phyloP scores from a whole-genome alignment of 30 jellyfish, hydroid and myxozoan genomes.

The Aurelia aurita region DNA sequence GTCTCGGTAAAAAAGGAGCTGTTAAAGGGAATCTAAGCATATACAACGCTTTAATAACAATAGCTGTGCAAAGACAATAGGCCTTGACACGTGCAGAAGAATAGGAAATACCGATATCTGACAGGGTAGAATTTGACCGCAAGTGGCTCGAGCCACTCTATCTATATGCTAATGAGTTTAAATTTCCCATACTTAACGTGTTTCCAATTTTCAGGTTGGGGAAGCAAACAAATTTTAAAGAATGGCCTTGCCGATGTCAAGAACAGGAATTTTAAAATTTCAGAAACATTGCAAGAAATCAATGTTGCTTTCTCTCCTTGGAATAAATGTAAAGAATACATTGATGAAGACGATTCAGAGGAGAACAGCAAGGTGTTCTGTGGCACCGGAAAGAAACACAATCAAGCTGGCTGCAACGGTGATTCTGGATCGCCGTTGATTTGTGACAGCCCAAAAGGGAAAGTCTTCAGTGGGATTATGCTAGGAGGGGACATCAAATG shows the following conservation, averaged over 20 bases:
- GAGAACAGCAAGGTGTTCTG: slow-evolving; percentile 39
- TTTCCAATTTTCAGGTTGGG: slow-evolving; percentile 58
- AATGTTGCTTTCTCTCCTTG: slow-evolving; percentile 50
- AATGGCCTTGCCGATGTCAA: background rate
- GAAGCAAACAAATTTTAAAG: slow-evolving; percentile 14
- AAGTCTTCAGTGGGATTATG: slow-evolving; percentile 18
- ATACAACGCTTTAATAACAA: too few relatives aligned
- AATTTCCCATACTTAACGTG: too few relatives aligned
- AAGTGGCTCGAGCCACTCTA: too few relatives aligned
- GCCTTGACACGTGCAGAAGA: too few relatives aligned
- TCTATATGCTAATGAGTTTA: too few relatives aligned
- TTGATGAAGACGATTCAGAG: slow-evolving; percentile 11
- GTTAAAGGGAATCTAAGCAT: too few relatives aligned
- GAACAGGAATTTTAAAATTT: slow-evolving; percentile 25
- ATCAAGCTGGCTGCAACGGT: slow-evolving; percentile 59
- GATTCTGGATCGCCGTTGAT: slow-evolving; percentile 72
- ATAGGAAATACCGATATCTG: too few relatives aligned
- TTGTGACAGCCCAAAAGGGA: slow-evolving; percentile 35
- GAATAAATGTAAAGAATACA: slow-evolving; percentile 26
- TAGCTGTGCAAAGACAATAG: too few relatives aligned
- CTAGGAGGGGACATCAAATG: slow-evolving; percentile 64
- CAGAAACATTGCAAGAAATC: slow-evolving; percentile 54
- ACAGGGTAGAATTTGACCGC: too few relatives aligned
- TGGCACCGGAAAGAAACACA: background rate
- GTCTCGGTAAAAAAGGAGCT: too few relatives aligned